A percentile compares a stretch with the other conserved stretches of the same genome.
These are phyloP conservation scores for Leucosticte australis DNA, from an alignment of 2,113 vertebrate genomes.

Conservation along the genomic window DNA sequence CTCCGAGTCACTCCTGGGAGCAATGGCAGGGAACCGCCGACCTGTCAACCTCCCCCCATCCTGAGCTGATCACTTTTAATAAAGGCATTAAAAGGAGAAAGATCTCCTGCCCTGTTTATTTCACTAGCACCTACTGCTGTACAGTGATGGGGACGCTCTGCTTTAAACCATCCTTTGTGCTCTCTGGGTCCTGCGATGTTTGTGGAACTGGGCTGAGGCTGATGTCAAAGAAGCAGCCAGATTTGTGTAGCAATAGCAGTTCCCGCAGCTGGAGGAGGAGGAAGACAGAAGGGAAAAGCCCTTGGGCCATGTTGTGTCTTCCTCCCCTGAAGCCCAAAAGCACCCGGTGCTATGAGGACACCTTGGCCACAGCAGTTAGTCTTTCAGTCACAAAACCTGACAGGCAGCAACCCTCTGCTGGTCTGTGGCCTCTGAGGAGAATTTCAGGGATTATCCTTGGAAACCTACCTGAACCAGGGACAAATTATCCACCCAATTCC, in stretches of 20 bases:
- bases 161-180: background rate
- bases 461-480: background rate
- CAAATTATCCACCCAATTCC: background rate
- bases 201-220: background rate
- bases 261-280: background rate
- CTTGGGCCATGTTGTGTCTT: background rate
- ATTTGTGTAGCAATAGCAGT: background rate
- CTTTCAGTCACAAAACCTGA: fast-evolving
- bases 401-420: too few relatives aligned
- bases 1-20: too few relatives aligned
- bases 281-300: background rate
- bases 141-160: background rate
- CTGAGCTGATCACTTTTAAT: too few relatives aligned
- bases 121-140: too few relatives aligned
- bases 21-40: too few relatives aligned
- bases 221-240: background rate
- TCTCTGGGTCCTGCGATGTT: too few relatives aligned
- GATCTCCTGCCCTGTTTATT: too few relatives aligned
- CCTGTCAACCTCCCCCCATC: too few relatives aligned
- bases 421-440: background rate
- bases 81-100: too few relatives aligned
- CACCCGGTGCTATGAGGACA: fast-evolving
- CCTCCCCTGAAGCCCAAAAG: fast-evolving
- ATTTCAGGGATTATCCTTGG: background rate
- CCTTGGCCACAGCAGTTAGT: background rate